A percentile compares a stretch with the other conserved stretches of the same genome.
Evolutionary conservation across 2,113 vertebrate genomes (phyloP).

Genomic region (Daphoenositta chrysoptera): DNA sequence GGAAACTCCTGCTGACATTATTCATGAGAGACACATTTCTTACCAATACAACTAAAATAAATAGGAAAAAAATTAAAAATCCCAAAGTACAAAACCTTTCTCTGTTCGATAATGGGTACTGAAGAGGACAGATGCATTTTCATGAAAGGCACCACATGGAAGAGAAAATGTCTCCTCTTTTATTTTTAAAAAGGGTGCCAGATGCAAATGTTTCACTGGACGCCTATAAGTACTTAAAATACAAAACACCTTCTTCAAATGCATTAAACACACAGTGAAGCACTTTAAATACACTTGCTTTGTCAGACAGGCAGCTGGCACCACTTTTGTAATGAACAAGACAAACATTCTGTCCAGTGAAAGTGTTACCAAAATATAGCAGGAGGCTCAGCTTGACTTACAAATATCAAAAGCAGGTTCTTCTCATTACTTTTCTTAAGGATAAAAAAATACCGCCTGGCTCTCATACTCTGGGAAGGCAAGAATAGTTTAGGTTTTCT

Average conservation of each 20-base stretch:
- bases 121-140: slow-evolving; percentile 63
- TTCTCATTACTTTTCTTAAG: neutral
- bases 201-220: slow-evolving; percentile 69
- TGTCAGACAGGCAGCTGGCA: slow-evolving; percentile 67
- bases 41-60: slow-evolving; percentile 51
- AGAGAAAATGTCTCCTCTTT: slow-evolving; percentile 55
- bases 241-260: slow-evolving; percentile 66
- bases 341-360: slow-evolving; percentile 24
- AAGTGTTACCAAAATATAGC: slow-evolving; percentile 50
- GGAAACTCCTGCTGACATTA: slow-evolving; percentile 51
- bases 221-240: slow-evolving; percentile 62
- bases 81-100: slow-evolving; percentile 43
- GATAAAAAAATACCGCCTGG: neutral
- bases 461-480: slow-evolving; percentile 3
- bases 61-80: neutral
- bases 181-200: slow-evolving; percentile 64
- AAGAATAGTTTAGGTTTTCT: neutral
- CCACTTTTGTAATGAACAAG: slow-evolving; percentile 42
- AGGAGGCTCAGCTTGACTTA: slow-evolving; percentile 11
- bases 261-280: slow-evolving; percentile 62
- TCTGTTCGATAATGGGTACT: slow-evolving; percentile 26
- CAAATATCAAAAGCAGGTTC: slow-evolving; percentile 8
- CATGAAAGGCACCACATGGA: slow-evolving; percentile 67
- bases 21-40: slow-evolving; percentile 26
- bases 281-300: slow-evolving; percentile 53